Conservation (phyloP, 2,888 invertebrate species). For the Allophyes oxyacanthae region DNA sequence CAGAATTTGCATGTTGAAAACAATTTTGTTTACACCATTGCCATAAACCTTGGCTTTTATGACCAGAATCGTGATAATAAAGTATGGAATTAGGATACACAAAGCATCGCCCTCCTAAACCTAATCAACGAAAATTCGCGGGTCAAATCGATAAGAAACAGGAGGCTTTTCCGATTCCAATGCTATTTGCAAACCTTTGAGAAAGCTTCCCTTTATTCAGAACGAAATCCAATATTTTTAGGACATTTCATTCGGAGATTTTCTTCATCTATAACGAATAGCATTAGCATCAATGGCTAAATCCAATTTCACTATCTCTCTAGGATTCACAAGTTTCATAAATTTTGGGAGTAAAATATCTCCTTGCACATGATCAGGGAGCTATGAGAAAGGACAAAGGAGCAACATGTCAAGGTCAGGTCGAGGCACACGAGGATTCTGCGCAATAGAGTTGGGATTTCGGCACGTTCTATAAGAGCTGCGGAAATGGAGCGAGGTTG, state of each 20-base stretch:
- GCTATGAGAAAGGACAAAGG: slow-evolving; percentile 77
- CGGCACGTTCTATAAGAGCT: slow-evolving; percentile 56
- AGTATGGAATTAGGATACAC: slow-evolving; percentile 3
- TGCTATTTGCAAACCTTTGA: slow-evolving; percentile 32
- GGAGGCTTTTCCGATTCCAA: slow-evolving; percentile 19
- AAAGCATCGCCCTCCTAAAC: background rate
- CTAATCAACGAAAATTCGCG: slow-evolving; percentile 21
- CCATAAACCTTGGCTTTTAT: slow-evolving; percentile 9
- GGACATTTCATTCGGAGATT: slow-evolving; percentile 1
- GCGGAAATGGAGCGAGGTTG: slow-evolving; percentile 63
- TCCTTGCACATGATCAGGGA: slow-evolving; percentile 48
- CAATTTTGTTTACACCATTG: slow-evolving; percentile 7
- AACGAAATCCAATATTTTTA: slow-evolving; percentile 20
- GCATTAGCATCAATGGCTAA: slow-evolving; percentile 2
- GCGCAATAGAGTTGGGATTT: slow-evolving; percentile 70
- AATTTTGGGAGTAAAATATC: slow-evolving; percentile 34
- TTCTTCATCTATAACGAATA: background rate
- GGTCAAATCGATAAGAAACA: slow-evolving; percentile 28
- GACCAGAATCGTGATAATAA: slow-evolving; percentile 6
- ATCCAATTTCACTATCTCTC: slow-evolving; percentile 9
- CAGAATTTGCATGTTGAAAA: slow-evolving; percentile 18
- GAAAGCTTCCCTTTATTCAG: slow-evolving; percentile 14
- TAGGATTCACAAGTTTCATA: slow-evolving; percentile 7
- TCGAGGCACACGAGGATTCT: slow-evolving; percentile 75
- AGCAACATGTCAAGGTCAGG: slow-evolving; percentile 84